Percentiles rank a stretch among this genome's conserved stretches.
Evolutionary conservation across 2,888 invertebrate genomes (phyloP).

Genomic region (Drosophila maculinotata): DNA sequence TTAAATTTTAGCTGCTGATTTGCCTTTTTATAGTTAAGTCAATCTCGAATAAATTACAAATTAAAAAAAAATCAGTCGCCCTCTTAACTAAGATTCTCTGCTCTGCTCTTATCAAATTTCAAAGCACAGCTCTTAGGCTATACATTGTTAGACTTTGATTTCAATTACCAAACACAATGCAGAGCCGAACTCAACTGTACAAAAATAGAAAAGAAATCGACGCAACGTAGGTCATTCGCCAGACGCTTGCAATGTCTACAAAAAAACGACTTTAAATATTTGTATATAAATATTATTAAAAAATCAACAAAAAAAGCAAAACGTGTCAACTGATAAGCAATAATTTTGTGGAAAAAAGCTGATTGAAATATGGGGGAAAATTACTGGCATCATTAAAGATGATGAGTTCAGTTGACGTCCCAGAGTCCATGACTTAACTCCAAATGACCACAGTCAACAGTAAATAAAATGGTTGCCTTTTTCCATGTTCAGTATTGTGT

Average conservation of each 20-base stretch:
- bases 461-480: slow-evolving; percentile 6
- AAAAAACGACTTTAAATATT: not conserved
- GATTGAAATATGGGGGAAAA: slow-evolving; percentile 37
- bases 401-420: slow-evolving; percentile 14
- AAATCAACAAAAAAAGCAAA: not conserved
- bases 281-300: not conserved
- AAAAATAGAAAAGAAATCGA: slow-evolving; percentile 12
- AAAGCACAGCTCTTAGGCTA: not conserved
- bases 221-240: slow-evolving; percentile 27
- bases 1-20: no score
- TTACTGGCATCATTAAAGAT: slow-evolving; percentile 20
- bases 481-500: slow-evolving; percentile 4
- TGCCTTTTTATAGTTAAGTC: no score
- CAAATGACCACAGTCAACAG: slow-evolving; percentile 14
- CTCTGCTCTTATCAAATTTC: slow-evolving; percentile 26
- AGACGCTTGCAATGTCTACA: slow-evolving; percentile 8
- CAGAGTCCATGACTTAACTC: not conserved
- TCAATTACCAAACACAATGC: slow-evolving; percentile 13
- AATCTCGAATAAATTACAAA: no score
- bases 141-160: slow-evolving; percentile 30
- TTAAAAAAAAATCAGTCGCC: no score
- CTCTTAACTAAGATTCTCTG: no score
- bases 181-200: slow-evolving; percentile 8
- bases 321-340: slow-evolving; percentile 49
- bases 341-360: no score